Conservation (phyloP, 2,888 invertebrate species). For the Andrena marginata region DNA sequence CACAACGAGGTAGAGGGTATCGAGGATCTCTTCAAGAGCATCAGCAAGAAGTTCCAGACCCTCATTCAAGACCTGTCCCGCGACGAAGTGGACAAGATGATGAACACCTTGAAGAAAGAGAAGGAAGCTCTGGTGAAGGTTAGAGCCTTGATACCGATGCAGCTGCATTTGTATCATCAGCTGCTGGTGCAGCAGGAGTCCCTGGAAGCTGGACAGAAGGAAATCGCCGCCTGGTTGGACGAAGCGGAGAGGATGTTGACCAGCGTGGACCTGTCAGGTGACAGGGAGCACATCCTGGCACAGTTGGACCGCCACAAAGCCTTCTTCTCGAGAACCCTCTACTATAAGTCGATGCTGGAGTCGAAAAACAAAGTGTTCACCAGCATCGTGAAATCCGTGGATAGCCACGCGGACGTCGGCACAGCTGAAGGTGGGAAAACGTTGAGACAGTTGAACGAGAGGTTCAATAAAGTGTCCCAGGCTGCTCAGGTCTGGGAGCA, state of each 20-base stretch:
- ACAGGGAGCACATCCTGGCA: conserved; percentile 90
- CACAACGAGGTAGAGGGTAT: conserved; percentile 94
- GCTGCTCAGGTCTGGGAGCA: conserved; percentile 92
- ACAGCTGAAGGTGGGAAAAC: conserved; percentile 89
- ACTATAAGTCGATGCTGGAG: conserved; percentile 97
- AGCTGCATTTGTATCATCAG: conserved; percentile 93
- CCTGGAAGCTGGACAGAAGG: conserved; percentile 93
- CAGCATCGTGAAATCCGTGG: conserved; percentile 92
- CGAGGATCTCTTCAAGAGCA: conserved; percentile 95
- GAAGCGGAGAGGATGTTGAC: conserved; percentile 92
- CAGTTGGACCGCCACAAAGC: conserved; percentile 93
- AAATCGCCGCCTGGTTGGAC: conserved; percentile 94
- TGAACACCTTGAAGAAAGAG: conserved; percentile 94
- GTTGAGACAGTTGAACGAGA: conserved; percentile 93
- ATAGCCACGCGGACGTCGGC: conserved; percentile 91
- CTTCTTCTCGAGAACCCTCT: conserved; percentile 95
- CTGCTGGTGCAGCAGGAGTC: conserved; percentile 95
- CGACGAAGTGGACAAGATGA: conserved; percentile 96
- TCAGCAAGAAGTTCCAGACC: conserved; percentile 96
- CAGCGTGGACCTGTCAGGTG: conserved; percentile 87
- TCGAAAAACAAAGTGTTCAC: conserved; percentile 97
- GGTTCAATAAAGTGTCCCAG: conserved; percentile 92
- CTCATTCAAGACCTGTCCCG: conserved; percentile 95
- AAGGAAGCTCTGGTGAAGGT: conserved; percentile 95
- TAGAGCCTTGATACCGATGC: conserved; percentile 92